Evolutionary conservation across 2,797 vertebrate genomes (phyloP).

Genomic region (Coccyzus lansbergi): DNA sequence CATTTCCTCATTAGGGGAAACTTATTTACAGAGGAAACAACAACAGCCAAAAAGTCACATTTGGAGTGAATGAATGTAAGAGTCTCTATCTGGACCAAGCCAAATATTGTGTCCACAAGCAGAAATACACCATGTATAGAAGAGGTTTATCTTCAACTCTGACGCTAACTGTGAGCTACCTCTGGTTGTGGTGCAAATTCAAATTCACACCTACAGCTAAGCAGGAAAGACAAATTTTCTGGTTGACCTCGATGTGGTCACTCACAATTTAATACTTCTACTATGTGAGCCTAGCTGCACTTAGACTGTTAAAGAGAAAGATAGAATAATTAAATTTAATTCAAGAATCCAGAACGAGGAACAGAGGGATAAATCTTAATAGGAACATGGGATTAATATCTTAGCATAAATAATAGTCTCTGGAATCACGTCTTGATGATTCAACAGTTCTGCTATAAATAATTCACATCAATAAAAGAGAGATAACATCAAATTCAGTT

Average conservation of each 20-base stretch:
- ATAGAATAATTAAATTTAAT: conserved; percentile 53
- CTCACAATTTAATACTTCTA: background rate
- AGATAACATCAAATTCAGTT: conserved; percentile 21
- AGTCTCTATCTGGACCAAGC: background rate
- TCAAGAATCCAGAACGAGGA: conserved; percentile 34
- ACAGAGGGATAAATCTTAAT: conserved; percentile 59
- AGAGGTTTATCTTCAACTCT: background rate
- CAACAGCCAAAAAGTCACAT: background rate
- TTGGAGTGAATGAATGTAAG: background rate
- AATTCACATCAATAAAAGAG: conserved; percentile 52
- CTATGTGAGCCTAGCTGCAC: background rate
- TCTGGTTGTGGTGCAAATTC: background rate
- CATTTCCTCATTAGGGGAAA: background rate
- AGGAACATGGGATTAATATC: conserved; percentile 65
- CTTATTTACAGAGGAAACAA: background rate
- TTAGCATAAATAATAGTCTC: conserved; percentile 42
- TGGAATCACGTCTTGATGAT: conserved; percentile 12
- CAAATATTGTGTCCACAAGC: accelerated
- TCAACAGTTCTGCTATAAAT: conserved; percentile 43
- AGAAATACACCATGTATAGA: background rate
- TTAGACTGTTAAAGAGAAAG: conserved; percentile 17
- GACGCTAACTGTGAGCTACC: background rate
- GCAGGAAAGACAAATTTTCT: background rate
- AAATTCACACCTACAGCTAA: background rate
- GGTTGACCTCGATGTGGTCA: conserved; percentile 17